Base-by-base conservation (phyloP, 2,888 invertebrate species). In the Iphiclides podalirius region DNA sequence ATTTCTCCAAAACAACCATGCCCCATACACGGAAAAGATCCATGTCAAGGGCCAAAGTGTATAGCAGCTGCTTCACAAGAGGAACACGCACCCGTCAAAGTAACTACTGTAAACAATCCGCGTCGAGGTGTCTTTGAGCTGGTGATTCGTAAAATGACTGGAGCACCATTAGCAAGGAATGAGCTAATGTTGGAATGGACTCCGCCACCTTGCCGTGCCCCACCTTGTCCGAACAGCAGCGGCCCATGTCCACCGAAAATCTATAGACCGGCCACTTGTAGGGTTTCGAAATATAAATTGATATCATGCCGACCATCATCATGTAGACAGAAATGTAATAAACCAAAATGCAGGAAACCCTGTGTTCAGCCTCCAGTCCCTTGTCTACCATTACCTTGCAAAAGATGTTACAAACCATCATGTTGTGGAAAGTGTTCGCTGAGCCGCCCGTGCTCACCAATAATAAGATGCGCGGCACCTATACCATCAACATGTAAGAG, bases 171-270 rank as follows among this genome's bases (percentile, higher is more conserved):
- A 12, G 87, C 87, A 7, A 84, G 63, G 54, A 86, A 86, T 55
- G 87, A 88, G 57, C 58, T 88, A 31, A 83, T 87, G 79, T 59
- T 88, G 33, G 87, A 88, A 63, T 88, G 87, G 87, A 81, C 80
- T 4, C 87, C 86, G 1, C 87, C 87, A 1, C 75, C 79, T 4
- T 58, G 60, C 8, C 67, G 75, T 4, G 59, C 69, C n/a, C 57
- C 64, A 11, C 52, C 72, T 2, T 77, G 76, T 41, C 60, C 60
- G 8, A 42, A 49, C 7, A 41, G 50, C 6, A 12, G 28, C 14
- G 28, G 41, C 1, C 67, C 75, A 1, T 74, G 70, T 51, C 55
- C 59, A 1, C 51, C 55, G 11, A 53, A 65, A 2, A 74, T 68
- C 41, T 35, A 57, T 7, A 50, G 55, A 12, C 55, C 70, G 4